A percentile compares a stretch with the other conserved stretches of the same genome.
These are phyloP conservation scores for Anorthoa munda DNA, from an alignment of 2,888 invertebrate species.

Conservation along the genomic window DNA sequence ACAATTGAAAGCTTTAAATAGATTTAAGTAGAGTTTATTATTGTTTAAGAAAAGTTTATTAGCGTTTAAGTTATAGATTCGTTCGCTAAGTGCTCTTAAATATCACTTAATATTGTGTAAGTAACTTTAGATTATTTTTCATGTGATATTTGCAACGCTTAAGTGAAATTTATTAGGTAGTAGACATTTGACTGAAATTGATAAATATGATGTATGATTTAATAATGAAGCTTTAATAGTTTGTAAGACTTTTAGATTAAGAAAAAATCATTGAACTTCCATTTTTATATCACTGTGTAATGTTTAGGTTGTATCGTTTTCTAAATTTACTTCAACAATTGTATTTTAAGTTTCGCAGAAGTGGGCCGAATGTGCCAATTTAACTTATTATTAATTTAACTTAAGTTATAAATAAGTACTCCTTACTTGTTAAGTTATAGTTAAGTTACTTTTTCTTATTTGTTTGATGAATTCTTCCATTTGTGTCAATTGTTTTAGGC, in stretches of 20 bases:
- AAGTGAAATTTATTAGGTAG: constrained; percentile 48
- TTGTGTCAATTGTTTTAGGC: constrained; percentile 76
- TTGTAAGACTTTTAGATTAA: constrained; percentile 64
- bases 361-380: constrained; percentile 89
- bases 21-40: constrained; percentile 76
- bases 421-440: constrained; percentile 55
- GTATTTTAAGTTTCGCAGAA: constrained; percentile 68
- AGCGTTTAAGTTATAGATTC: constrained; percentile 35
- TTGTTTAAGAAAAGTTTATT: constrained; percentile 69
- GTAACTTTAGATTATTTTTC: constrained; percentile 51
- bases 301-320: constrained; percentile 54
- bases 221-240: constrained; percentile 82
- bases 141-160: constrained; percentile 62
- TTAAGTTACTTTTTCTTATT: constrained; percentile 62
- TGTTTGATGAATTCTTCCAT: constrained; percentile 80
- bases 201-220: neutral
- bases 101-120: constrained; percentile 50
- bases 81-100: constrained; percentile 42
- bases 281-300: constrained; percentile 33
- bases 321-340: constrained; percentile 60
- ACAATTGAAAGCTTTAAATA: constrained; percentile 85
- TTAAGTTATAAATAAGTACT: constrained; percentile 43
- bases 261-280: constrained; percentile 33
- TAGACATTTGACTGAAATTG: constrained; percentile 11
- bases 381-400: constrained; percentile 63